Percentiles rank a stretch among this genome's conserved stretches.
These are phyloP conservation scores for Idaea biselata DNA, from an alignment of 2,888 invertebrate species.

Conservation along the genomic window DNA sequence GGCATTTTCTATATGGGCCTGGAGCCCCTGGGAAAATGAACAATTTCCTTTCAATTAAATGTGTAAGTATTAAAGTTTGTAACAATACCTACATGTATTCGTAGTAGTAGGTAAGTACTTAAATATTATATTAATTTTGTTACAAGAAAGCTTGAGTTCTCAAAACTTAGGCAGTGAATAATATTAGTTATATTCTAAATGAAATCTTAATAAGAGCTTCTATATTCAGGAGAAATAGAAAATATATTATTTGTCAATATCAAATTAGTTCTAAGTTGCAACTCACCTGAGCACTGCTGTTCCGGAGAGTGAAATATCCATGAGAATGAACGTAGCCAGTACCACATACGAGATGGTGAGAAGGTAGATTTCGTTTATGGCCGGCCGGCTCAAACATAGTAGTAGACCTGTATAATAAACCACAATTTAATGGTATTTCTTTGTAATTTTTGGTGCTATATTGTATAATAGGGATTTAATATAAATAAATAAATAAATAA, in stretches of 20 bases:
- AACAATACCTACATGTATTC: no score
- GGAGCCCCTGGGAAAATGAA: no score
- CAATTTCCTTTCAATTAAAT: no score
- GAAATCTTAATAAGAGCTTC: no score
- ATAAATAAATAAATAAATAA: no score
- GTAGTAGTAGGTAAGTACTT: no score
- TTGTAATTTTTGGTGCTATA: conserved; percentile 57
- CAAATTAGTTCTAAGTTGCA: neutral
- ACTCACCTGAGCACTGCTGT: conserved; percentile 68
- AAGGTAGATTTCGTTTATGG: conserved; percentile 93
- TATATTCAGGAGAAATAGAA: no score
- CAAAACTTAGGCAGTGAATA: neutral
- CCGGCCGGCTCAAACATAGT: conserved; percentile 88
- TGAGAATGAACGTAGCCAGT: conserved; percentile 87
- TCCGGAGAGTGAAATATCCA: conserved; percentile 81
- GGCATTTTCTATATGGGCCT: no score
- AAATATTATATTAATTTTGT: no score
- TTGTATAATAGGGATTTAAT: conserved; percentile 74
- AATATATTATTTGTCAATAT: neutral
- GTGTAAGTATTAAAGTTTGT: no score
- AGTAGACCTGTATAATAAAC: conserved; percentile 81
- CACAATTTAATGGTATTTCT: no score
- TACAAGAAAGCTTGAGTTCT: neutral
- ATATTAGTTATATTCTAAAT: no score
- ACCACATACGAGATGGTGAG: conserved; percentile 92